Conservation (phyloP, 2,113 vertebrate genomes). For the Rhizomys pruinosus region DNA sequence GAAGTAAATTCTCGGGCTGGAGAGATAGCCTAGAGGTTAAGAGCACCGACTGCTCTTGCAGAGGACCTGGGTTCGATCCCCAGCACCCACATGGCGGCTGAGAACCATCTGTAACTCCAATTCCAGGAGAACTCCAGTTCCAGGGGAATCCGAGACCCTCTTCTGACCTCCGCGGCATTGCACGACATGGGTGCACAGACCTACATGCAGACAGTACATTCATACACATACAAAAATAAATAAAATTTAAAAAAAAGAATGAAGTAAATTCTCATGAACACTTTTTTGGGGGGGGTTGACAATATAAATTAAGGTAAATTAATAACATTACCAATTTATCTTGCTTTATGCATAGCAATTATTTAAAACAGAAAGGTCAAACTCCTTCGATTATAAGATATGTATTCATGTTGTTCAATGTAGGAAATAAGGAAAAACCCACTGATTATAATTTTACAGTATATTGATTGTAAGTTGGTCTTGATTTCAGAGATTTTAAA, state of each 20-base stretch:
- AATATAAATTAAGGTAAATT: background rate
- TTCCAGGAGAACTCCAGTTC: no score
- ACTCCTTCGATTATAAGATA: background rate
- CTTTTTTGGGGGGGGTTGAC: slow-evolving; percentile 8
- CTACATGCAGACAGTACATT: no score
- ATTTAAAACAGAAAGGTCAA: background rate
- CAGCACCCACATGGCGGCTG: no score
- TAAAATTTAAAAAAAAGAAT: no score
- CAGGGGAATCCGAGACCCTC: no score
- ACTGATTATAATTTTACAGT: background rate
- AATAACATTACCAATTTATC: slow-evolving; percentile 8
- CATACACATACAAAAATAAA: no score
- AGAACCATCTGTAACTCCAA: no score
- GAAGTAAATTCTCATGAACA: slow-evolving; percentile 19
- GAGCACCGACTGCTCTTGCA: no score
- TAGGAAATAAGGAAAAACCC: background rate
- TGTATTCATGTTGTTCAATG: background rate
- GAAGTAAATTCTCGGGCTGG: slow-evolving; percentile 26
- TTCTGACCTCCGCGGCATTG: no score
- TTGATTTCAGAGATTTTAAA: slow-evolving; percentile 23
- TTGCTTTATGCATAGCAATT: background rate
- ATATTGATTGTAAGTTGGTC: background rate
- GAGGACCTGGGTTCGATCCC: no score
- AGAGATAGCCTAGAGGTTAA: no score
- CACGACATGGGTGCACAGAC: no score